A percentile compares a stretch with the other conserved stretches of the same genome.
phyloP scores from a whole-genome alignment of 23 tunicate genomes.

The Ascidia mentula region DNA sequence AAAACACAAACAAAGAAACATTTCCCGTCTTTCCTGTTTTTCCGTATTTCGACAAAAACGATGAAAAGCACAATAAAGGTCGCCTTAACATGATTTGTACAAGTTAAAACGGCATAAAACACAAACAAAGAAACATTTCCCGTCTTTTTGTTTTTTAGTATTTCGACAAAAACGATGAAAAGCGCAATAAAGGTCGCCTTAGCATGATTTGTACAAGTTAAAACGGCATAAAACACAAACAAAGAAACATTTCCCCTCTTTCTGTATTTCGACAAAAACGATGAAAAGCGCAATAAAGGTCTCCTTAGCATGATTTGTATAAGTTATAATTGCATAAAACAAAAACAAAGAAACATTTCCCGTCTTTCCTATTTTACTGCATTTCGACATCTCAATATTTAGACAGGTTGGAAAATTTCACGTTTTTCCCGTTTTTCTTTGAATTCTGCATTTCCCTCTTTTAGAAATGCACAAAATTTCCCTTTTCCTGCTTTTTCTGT shows the following conservation, averaged over 20 bases:
- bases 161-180: not conserved
- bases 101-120: no score
- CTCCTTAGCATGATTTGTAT: not conserved
- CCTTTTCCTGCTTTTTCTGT: no score
- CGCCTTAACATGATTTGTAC: no score
- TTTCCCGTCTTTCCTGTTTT: not conserved
- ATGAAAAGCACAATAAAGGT: not conserved
- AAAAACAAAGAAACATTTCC: slow-evolving; percentile 2
- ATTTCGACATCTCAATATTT: not conserved
- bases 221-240: not conserved
- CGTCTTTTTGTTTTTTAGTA: not conserved
- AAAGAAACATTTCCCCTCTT: not conserved
- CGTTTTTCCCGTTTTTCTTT: not conserved
- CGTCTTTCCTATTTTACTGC: not conserved
- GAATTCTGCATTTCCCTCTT: not conserved
- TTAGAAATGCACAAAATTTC: no score
- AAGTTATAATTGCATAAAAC: not conserved
- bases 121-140: not conserved
- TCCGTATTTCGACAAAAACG: not conserved
- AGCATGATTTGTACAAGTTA: not conserved
- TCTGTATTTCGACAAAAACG: not conserved
- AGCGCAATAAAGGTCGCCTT: no score
- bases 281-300: not conserved
- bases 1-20: not conserved
- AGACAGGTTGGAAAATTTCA: not conserved